Evolutionary conservation across 1,140 invertebrate species (phyloP), one percentile per base, ranked within the genome.

Genomic region (Drosophila kurseongensis): DNA sequence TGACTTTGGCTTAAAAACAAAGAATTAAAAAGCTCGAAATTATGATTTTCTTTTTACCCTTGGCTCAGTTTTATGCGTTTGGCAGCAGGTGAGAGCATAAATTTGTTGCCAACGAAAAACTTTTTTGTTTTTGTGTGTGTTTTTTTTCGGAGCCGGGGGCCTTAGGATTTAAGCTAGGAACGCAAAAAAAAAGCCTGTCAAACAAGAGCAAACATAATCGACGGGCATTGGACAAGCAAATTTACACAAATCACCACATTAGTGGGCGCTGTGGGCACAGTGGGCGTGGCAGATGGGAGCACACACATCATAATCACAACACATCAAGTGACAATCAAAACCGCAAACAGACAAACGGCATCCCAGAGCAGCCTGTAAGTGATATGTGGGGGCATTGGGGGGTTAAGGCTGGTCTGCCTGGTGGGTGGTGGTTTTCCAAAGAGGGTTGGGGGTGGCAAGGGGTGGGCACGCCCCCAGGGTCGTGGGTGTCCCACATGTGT

Each of bases 251-350:
- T 90, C 88, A 89, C 65, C 73, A 76, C 83, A 72, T 78, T 78
- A 88, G 69, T 80, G 62, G 50, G 66, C 35, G 61, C 27, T 52
- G 59, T 55, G 76, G 56, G 58, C 36, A 36, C 44, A 52, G 36
- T 36, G 59, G 47, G 57, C 57, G 69, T 61, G 54, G 66, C 40
- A 27, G 16, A 55, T 29, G 55, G 27, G 16, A 36, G 50, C 56
- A 51, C 35, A 62, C 50, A 62, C 68, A 84, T 89, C 80, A 84
- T 84, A 89, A 89, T 89, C 85, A 90, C 80, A 89, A 84, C 77
- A 89, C 84, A 89, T 90, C 84, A 89, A 89, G 85, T 90, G 84
- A 89, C 84, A 89, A 89, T 89, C 86, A 82, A 89, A 89, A 80
- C 85, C 84, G 80, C 85, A 89, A 89, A 90, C 84, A 89, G 84